phyloP scores from a whole-genome alignment of 2,888 invertebrate genomes.

The Fragum fragum region DNA sequence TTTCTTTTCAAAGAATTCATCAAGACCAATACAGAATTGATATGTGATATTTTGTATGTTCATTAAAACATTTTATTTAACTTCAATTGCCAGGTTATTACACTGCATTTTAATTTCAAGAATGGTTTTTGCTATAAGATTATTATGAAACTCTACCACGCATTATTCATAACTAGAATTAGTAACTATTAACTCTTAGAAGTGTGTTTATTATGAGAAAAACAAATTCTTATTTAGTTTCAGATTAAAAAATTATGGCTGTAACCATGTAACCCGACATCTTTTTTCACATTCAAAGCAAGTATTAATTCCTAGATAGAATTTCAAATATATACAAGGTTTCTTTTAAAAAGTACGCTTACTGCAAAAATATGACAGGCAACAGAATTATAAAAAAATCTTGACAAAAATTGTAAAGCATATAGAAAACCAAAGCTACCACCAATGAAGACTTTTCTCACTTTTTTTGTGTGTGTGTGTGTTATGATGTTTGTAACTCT shows the following conservation, averaged over 20 bases:
- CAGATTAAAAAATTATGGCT: conserved; percentile 2
- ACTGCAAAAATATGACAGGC: too few species aligned
- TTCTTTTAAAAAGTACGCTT: too few species aligned
- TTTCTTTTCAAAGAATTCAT: conserved; percentile 18
- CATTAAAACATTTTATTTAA: conserved; percentile 26
- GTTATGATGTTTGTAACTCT: too few species aligned
- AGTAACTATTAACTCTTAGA: neutral
- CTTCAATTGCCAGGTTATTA: conserved; percentile 15
- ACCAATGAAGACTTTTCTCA: too few species aligned
- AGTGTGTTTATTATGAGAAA: neutral
- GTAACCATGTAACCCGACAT: neutral
- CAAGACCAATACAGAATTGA: conserved; percentile 5
- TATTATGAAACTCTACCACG: conserved; percentile 1
- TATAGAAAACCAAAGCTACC: too few species aligned
- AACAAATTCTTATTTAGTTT: conserved; percentile 1
- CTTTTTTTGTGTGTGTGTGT: too few species aligned
- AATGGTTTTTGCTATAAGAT: neutral
- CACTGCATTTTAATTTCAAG: conserved; percentile 4
- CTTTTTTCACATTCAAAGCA: neutral
- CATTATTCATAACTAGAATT: neutral
- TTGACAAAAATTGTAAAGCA: too few species aligned
- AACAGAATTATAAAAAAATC: too few species aligned
- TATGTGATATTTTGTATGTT: conserved; percentile 18
- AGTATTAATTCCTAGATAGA: neutral
- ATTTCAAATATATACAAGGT: neutral